Base-by-base conservation (phyloP, 92 coral and sea anemone species). In the Plumapathes pennacea region DNA sequence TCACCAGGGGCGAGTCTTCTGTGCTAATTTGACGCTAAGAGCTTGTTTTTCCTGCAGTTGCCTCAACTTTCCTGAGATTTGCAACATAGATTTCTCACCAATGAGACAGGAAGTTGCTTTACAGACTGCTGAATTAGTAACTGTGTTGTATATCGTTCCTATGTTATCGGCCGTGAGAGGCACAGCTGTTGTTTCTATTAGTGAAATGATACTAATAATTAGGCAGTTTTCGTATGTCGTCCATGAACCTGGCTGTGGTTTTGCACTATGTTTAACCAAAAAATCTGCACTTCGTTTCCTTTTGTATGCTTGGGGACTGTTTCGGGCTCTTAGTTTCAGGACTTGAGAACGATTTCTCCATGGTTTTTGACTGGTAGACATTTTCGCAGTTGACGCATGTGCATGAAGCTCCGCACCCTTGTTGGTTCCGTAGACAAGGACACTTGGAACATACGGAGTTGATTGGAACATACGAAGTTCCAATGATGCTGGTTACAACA, bases 361-460 rank as follows among this genome's bases (percentile, higher is more conserved):
- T 14, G 14, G 50, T 5, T 14, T 25, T 14, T 14, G n/a, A n/a
- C n/a, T n/a, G n/a, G n/a, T n/a, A n/a, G n/a, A n/a, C n/a, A n/a
- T 62, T 60, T 2, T 47, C 39, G 17, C 68, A 60, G 22, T 62
- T 48, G 32, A 7, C 19, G 71, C 60, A 64, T 25, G 15, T 30
- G 39, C 62, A 38, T 13, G 19, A 10, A 3, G 26, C 4, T 39
- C 56, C 54, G 26, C 71, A 63, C 17, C 25, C 22, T 36, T 24
- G 10, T 63, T 24, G 7, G 11, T 5, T 2, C 5, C 44, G 53
- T 32, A 63, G 28, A 32, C 71, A 63, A n/a, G 45, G 53, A 31
- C 71, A 63, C 32, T 63, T 63, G 1, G 62, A 29, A 4, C 61
- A 51, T 4, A 28, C 62, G 2, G 79, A 70, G 24, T 60, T 60